phyloP scores from a whole-genome alignment of 2,113 vertebrate species.

The Pelmatolapia mariae region DNA sequence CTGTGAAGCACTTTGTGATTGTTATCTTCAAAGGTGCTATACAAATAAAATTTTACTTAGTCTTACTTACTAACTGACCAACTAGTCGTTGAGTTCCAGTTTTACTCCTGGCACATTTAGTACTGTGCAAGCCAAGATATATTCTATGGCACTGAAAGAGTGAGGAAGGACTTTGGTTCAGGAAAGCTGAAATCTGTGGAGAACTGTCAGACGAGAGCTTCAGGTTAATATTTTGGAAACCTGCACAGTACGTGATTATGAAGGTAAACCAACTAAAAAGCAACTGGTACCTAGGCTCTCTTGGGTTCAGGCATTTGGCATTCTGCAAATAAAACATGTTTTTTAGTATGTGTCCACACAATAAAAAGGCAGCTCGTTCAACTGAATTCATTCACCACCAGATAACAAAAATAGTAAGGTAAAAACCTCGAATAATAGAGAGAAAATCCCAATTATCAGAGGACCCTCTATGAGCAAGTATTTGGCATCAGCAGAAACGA shows the following conservation, averaged over 20 bases:
- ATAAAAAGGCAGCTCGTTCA: not conserved
- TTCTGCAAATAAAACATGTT: not conserved
- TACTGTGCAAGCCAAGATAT: fast-evolving
- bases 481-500: not conserved
- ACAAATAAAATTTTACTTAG: not conserved
- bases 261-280: not conserved
- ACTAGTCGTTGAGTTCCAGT: not conserved
- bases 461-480: not conserved
- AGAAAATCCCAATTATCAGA: not conserved
- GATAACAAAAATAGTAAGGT: not conserved
- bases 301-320: not conserved
- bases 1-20: not conserved
- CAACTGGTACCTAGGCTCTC: not conserved
- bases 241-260: not conserved
- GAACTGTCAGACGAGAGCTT: not conserved
- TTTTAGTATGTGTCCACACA: not conserved
- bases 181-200: not conserved
- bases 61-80: not conserved
- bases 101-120: not conserved
- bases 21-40: not conserved
- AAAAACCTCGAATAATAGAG: not conserved
- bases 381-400: not conserved
- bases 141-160: not conserved
- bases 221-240: not conserved
- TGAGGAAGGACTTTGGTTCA: not conserved